Percentiles rank a stretch among this genome's conserved stretches.
Evolutionary conservation across 2,797 vertebrate genomes (phyloP).

Genomic region (Prionace glauca): DNA sequence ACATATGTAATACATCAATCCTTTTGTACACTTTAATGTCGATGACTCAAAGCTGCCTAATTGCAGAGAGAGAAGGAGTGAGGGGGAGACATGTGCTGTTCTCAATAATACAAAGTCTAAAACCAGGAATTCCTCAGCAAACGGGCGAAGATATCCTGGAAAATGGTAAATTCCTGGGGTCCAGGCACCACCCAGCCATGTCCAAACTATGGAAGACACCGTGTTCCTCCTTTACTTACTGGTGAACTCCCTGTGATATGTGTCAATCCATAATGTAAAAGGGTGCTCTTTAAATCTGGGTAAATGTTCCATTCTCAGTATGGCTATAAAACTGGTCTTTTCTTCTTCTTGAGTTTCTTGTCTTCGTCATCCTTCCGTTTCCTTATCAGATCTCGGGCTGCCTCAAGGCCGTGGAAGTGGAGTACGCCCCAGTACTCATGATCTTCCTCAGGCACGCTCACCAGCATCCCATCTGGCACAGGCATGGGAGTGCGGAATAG

Average conservation of each 20-base stretch:
- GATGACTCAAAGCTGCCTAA: neutral
- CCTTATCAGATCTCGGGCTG: slow-evolving; percentile 29
- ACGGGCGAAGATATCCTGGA: neutral
- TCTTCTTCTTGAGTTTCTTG: slow-evolving; percentile 2
- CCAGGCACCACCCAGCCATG: neutral
- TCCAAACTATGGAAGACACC: too few species aligned
- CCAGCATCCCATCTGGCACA: slow-evolving; percentile 16
- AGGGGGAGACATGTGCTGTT: neutral
- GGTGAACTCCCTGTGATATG: neutral
- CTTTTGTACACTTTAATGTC: slow-evolving; percentile 31
- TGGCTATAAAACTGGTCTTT: neutral
- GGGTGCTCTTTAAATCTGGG: neutral
- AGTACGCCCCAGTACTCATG: slow-evolving; percentile 25
- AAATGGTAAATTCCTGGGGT: neutral
- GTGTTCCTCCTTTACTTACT: neutral
- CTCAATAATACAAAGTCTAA: neutral
- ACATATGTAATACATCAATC: neutral
- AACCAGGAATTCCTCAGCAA: neutral
- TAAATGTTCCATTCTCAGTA: slow-evolving; percentile 14
- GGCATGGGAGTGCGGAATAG: neutral
- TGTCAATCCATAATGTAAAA: neutral
- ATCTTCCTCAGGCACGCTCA: neutral
- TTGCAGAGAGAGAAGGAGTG: neutral
- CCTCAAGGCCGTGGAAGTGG: slow-evolving; percentile 3
- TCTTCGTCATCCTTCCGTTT: slow-evolving; percentile 22